Evolutionary conservation across 2,797 vertebrate genomes (phyloP).

Genomic region (Hemibagrus guttatus): DNA sequence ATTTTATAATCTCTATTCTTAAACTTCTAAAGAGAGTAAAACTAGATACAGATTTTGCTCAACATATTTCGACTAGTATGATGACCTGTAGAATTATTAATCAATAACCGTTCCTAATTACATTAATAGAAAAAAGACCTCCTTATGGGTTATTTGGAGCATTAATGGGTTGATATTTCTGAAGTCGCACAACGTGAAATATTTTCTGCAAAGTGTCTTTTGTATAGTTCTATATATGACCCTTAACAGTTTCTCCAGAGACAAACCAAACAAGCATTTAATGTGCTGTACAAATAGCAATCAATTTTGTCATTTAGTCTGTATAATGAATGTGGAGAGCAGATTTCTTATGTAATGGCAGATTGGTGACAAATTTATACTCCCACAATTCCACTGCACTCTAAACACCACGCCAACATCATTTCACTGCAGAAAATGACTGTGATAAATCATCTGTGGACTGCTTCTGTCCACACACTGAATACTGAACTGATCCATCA

Average conservation of each 20-base stretch:
- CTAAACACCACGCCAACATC: slow-evolving; percentile 9
- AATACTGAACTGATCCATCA: slow-evolving; percentile 29
- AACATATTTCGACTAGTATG: not conserved
- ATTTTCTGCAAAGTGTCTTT: not conserved
- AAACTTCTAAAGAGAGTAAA: not conserved
- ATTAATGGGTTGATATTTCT: not conserved
- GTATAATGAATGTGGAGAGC: not conserved
- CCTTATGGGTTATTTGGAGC: not conserved
- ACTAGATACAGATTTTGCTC: not conserved
- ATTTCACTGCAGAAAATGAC: slow-evolving; percentile 51
- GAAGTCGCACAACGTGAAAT: not conserved
- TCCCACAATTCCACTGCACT: slow-evolving; percentile 4
- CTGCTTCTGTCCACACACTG: slow-evolving; percentile 39
- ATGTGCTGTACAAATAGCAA: not conserved
- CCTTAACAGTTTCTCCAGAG: not conserved
- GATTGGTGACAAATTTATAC: not conserved
- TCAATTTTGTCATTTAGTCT: not conserved
- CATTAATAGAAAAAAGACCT: not conserved
- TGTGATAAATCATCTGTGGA: slow-evolving; percentile 57
- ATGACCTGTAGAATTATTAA: not conserved
- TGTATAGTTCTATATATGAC: not conserved
- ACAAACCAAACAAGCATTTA: not conserved
- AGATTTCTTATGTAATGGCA: not conserved
- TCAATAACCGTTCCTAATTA: not conserved
- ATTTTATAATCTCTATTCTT: not conserved